Conservation (phyloP, 2,888 invertebrate genomes). For the Dryobota labecula region DNA sequence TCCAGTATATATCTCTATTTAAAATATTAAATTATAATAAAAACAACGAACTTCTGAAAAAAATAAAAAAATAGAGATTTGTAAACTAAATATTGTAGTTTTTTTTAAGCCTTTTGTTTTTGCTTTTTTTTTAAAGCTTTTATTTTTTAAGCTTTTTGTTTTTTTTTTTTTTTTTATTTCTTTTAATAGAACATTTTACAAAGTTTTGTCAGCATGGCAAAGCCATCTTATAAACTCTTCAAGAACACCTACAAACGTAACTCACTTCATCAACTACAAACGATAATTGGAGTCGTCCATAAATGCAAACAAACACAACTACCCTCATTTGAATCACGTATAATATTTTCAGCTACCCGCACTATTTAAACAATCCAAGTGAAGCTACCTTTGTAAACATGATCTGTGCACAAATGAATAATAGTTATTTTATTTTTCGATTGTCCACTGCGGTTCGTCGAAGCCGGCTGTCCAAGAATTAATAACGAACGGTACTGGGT, state of each 20-base stretch:
- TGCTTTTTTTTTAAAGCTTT: too few species aligned
- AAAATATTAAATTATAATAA: neutral
- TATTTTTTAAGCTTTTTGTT: too few species aligned
- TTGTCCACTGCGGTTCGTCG: slow-evolving; percentile 83
- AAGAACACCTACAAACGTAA: neutral
- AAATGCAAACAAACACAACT: slow-evolving; percentile 21
- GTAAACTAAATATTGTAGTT: too few species aligned
- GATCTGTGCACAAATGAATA: slow-evolving; percentile 84
- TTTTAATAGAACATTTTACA: too few species aligned
- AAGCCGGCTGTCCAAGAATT: slow-evolving; percentile 86
- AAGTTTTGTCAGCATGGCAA: neutral
- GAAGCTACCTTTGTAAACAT: slow-evolving; percentile 82
- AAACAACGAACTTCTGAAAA: neutral
- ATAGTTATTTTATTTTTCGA: slow-evolving; percentile 90
- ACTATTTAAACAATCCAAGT: slow-evolving; percentile 61
- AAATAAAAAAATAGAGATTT: too few species aligned
- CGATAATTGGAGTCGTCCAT: slow-evolving; percentile 19
- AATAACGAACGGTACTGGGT: slow-evolving; percentile 82
- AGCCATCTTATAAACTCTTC: neutral
- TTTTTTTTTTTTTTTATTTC: too few species aligned
- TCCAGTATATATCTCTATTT: too few species aligned
- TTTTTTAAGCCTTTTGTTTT: too few species aligned
- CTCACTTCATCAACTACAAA: neutral
- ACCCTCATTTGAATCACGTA: slow-evolving; percentile 20
- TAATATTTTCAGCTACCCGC: slow-evolving; percentile 12